Base-by-base conservation (phyloP, 2,797 vertebrate species). In the Danio aesculapii region DNA sequence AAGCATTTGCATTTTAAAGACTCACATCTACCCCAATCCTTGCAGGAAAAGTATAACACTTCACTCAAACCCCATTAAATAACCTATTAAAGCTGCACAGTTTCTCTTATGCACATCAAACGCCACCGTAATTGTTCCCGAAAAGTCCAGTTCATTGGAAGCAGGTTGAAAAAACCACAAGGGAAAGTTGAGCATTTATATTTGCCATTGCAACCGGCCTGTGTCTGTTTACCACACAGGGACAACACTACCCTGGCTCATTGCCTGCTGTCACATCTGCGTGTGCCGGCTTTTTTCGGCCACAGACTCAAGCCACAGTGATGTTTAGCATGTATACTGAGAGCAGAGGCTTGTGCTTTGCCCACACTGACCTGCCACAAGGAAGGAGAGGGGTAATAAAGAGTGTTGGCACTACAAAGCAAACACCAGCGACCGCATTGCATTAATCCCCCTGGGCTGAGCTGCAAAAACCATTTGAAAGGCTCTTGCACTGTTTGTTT, bases 391-490 rank as follows among this genome's bases (percentile, higher is more conserved):
- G 39, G n/a, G 8, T 43, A 72, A 47, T 14, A 70, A 77, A 49
- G 46, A 69, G 47, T 2, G 58, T 50, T 3, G 17, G 55, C 41
- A 47, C 66, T 17, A 82, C 53, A 67, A 85, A 85, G 69, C 62
- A 82, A 84, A 82, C 66, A 62, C 47, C 83, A 82, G 10, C 8
- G 66, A 78, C 78, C 77, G 74, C 81, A 84, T 17, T 66, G 21
- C 82, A 59, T 53, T 82, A 83, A 59, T 76, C 79, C 83, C 78
- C 81, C 79, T 73, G 83, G 73, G 52, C 21, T 47, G 17, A 76
- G 47, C 49, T 47, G 66, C 61, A 46, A 77, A 81, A 86, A 77
- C 30, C 75, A 81, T 69, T 70, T 86, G 19, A 82, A 79, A 85
- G 16, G 73, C 62, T 63, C 19, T 61, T 75, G 43, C 62, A 39